phyloP scores from a whole-genome alignment of 2,888 invertebrate genomes.

The Polymixis lichenea region DNA sequence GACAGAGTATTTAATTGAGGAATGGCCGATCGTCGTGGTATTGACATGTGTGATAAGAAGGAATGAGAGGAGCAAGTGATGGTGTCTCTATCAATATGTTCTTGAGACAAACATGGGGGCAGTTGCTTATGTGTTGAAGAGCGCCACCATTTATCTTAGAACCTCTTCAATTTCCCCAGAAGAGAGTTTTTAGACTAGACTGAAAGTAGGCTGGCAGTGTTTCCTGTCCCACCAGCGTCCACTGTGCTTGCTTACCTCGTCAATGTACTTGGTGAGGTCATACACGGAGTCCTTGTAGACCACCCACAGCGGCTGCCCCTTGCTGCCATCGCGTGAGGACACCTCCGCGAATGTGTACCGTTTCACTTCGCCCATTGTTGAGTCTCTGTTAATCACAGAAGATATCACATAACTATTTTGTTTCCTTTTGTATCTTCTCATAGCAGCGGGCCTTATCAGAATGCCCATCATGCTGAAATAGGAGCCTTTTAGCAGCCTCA shows the following conservation, averaged over 20 bases:
- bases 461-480: background rate
- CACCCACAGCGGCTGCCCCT: slow-evolving; percentile 91
- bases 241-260: slow-evolving; percentile 85
- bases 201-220: no score
- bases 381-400: slow-evolving; percentile 25
- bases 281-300: slow-evolving; percentile 92
- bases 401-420: no score
- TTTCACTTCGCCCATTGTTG: slow-evolving; percentile 74
- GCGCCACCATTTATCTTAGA: background rate
- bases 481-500: background rate
- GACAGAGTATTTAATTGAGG: background rate
- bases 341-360: slow-evolving; percentile 90
- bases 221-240: background rate
- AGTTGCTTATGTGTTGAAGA: background rate
- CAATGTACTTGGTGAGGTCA: slow-evolving; percentile 92
- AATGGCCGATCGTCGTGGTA: background rate
- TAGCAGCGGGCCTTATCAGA: background rate
- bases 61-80: background rate
- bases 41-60: background rate
- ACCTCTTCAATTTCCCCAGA: background rate
- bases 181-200: background rate
- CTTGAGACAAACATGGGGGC: background rate
- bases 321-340: slow-evolving; percentile 89
- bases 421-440: background rate
- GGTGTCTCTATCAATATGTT: background rate